Evolutionary conservation across 1,140 invertebrate species (phyloP).

Genomic region (Drosophila bipectinata): DNA sequence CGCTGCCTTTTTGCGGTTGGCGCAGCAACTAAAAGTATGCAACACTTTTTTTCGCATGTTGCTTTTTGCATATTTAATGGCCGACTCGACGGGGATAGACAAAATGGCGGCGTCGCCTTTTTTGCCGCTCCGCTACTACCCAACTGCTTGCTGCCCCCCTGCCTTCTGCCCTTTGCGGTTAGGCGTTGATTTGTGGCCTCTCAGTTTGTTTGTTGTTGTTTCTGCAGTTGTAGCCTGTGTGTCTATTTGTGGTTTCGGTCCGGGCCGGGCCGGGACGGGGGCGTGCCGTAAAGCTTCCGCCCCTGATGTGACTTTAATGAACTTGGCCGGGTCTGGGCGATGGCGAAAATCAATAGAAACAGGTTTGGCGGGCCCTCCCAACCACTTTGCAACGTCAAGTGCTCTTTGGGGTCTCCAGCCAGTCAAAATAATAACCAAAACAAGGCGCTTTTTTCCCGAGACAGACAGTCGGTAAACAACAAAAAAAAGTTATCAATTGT

Average conservation of each 20-base stretch:
- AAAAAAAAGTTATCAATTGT: conserved; percentile 80
- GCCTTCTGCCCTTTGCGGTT: conserved; percentile 50
- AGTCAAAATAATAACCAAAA: conserved; percentile 75
- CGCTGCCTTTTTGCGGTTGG: conserved; percentile 77
- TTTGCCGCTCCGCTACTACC: conserved; percentile 9
- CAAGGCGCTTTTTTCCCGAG: no score
- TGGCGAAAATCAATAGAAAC: conserved; percentile 65
- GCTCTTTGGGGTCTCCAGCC: conserved; percentile 25
- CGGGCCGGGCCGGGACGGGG: not conserved
- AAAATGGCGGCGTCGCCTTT: conserved; percentile 65
- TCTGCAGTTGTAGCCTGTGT: conserved; percentile 37
- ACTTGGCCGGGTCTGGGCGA: conserved; percentile 42
- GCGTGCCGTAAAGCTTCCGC: conserved; percentile 6
- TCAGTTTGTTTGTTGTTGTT: conserved; percentile 44
- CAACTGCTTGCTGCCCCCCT: not conserved
- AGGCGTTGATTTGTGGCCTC: conserved; percentile 79
- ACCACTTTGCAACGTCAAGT: conserved; percentile 30
- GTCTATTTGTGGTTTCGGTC: conserved; percentile 68
- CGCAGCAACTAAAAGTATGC: conserved; percentile 80
- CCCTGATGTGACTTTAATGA: conserved; percentile 80
- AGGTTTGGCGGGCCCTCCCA: conserved; percentile 52
- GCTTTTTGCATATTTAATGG: conserved; percentile 80
- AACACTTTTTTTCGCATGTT: conserved; percentile 80
- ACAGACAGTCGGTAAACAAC: conserved; percentile 46
- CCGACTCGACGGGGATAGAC: conserved; percentile 57